Evolutionary conservation across 2,888 invertebrate genomes (phyloP).

Genomic region (Nasonovia ribisnigri): DNA sequence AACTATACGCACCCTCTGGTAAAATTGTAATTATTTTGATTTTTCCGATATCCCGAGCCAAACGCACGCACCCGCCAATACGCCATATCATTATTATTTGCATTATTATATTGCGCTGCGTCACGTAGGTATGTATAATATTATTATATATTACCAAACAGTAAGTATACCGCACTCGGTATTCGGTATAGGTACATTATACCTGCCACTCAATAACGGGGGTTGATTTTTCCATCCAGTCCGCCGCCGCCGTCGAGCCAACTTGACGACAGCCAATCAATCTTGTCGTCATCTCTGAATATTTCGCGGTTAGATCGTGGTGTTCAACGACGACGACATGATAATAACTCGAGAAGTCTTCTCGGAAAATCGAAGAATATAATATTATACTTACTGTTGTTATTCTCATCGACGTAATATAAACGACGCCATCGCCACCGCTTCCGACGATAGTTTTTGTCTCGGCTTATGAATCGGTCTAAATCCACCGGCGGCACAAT

Average conservation of each 20-base stretch:
- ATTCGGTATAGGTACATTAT: background rate
- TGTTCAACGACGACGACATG: background rate
- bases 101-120: background rate
- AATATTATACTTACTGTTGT: background rate
- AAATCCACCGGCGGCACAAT: background rate
- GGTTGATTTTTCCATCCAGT: background rate
- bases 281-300: background rate
- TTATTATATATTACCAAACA: background rate
- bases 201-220: background rate
- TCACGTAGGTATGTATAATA: background rate
- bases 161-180: background rate
- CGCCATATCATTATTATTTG: background rate
- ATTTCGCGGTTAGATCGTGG: background rate
- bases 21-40: constrained; percentile 7
- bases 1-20: background rate
- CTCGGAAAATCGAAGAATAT: background rate
- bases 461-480: constrained; percentile 47
- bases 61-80: background rate
- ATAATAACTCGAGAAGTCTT: background rate
- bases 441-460: constrained; percentile 3
- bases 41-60: constrained; percentile 4
- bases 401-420: background rate
- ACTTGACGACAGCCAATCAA: background rate
- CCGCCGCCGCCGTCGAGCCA: background rate
- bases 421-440: background rate